Base-by-base conservation (phyloP, 2,888 invertebrate species). In the Mongoloraphidia duomilia region DNA sequence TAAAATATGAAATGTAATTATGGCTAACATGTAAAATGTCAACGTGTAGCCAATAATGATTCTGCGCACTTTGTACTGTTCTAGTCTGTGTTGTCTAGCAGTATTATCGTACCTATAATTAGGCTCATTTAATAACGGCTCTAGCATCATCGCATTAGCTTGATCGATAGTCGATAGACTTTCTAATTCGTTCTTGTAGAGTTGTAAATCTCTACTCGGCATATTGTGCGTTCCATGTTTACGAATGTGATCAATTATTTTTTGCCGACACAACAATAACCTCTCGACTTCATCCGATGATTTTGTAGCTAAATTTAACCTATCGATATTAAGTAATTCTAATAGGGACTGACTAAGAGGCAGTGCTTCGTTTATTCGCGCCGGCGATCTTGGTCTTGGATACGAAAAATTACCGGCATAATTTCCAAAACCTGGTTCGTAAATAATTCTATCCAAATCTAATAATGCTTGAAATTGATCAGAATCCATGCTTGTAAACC, bases 21-120 rank as follows among this genome's bases (percentile, higher is more conserved):
- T 67, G 44, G 70, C 68, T 57, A 75, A 61, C 50, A 71, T 63
- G 55, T 75, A 68, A 58, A 76, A 74, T 39, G 72, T 70, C 48
- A 73, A 63, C 35, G 75, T 74, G 59, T 77, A 72, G 51, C 75
- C 71, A 56, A 80, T 72, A 59, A 79, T 67, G 54, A 75, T 68
- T 60, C 68, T 66, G 17, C 71, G 65, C 53, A 75, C 68, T 58
- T 72, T 73, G 38, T 69, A 65, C 53, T 71, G 68, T 55, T 74
- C 72, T 9, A 63, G 61, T 50, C 63, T 59, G 50, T 59, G 62
- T 51, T 62, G 51, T 37, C 37, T 26, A 26, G 55, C 51, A 57
- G 55, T 56, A 63, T 61, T 33, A 54, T 54, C 52, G 57, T 57
- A 54, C 58, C 59, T 58, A 60, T 64, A 54, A 49, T 51, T 60